These are phyloP conservation scores for Platygyra sinensis DNA, from an alignment of 64 coral and sea anemone genomes.

Conservation along the genomic window DNA sequence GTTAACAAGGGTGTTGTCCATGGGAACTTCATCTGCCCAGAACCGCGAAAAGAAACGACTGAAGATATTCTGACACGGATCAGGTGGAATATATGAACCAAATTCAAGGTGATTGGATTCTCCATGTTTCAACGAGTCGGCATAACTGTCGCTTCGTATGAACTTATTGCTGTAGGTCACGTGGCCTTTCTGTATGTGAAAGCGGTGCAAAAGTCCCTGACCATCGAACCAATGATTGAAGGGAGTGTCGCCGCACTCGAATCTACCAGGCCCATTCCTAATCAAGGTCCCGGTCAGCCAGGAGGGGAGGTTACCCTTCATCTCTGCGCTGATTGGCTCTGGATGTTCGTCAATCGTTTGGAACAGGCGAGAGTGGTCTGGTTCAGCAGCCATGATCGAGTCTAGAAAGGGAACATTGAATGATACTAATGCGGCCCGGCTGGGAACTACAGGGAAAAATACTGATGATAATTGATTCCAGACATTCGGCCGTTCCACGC, in stretches of 20 bases:
- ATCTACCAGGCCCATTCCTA: conserved; percentile 86
- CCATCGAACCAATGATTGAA: conserved; percentile 91
- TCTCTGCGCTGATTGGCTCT: conserved; percentile 49
- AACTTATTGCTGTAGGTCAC: conserved; percentile 91
- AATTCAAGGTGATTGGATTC: conserved; percentile 36
- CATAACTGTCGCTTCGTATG: conserved; percentile 67
- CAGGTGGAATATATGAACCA: conserved; percentile 58
- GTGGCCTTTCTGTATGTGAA: conserved; percentile 64
- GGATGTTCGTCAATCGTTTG: conserved; percentile 59
- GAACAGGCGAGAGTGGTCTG: conserved; percentile 17
- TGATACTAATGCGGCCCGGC: too few species aligned
- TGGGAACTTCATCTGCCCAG: neutral
- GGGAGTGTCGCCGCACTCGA: conserved; percentile 66
- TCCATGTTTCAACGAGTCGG: conserved; percentile 27
- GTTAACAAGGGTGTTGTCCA: conserved; percentile 75
- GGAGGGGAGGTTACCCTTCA: conserved; percentile 67
- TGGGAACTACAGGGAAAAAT: too few species aligned
- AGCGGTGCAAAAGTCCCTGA: conserved; percentile 77
- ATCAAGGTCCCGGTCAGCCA: conserved; percentile 81
- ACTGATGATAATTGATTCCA: too few species aligned
- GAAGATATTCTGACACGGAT: conserved; percentile 92
- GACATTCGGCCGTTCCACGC: too few species aligned
- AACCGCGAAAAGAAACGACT: conserved; percentile 75
- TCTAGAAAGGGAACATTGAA: neutral
- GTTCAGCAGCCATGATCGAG: neutral